phyloP scores from a whole-genome alignment of 2,888 invertebrate genomes.

The Sarcophaga variegata region DNA sequence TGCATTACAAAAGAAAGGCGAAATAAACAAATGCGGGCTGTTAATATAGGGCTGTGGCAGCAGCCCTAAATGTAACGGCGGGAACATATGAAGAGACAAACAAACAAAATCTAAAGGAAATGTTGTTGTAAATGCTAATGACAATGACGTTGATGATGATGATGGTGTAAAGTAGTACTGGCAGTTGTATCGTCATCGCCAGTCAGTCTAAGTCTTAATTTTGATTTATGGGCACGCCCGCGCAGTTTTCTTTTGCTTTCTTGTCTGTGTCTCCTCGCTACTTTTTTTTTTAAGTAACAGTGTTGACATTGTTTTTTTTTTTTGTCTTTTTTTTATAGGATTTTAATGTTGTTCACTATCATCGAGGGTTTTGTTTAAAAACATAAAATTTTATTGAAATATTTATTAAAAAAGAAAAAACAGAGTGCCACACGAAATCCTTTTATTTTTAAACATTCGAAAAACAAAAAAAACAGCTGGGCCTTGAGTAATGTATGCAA shows the following conservation, averaged over 20 bases:
- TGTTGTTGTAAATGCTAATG: conserved; percentile 33
- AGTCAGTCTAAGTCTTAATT: conserved; percentile 76
- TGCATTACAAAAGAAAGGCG: conserved; percentile 30
- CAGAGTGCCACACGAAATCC: conserved; percentile 41
- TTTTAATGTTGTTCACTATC: conserved; percentile 21
- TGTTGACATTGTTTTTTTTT: conserved; percentile 61
- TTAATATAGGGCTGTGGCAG: conserved; percentile 29
- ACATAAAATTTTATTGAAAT: conserved; percentile 29
- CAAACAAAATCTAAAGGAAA: conserved; percentile 52
- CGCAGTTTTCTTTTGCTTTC: conserved; percentile 71
- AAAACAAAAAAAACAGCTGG: conserved; percentile 40
- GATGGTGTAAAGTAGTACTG: conserved; percentile 56
- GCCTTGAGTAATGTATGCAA: conserved; percentile 8
- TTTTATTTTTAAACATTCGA: conserved; percentile 15
- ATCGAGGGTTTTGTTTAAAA: conserved; percentile 37
- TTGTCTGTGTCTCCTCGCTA: conserved; percentile 8
- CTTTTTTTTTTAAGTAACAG: conserved; percentile 12
- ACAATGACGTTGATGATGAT: conserved; percentile 42
- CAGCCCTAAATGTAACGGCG: conserved; percentile 45
- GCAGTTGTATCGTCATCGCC: conserved; percentile 1
- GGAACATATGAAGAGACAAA: background rate
- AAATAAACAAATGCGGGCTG: conserved; percentile 69
- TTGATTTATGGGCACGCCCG: conserved; percentile 81
- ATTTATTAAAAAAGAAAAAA: conserved; percentile 50
- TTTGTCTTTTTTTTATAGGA: conserved; percentile 29